Evolutionary conservation across 2,797 vertebrate genomes (phyloP), one percentile per base, ranked within the genome.

Genomic region (Periparus ater): DNA sequence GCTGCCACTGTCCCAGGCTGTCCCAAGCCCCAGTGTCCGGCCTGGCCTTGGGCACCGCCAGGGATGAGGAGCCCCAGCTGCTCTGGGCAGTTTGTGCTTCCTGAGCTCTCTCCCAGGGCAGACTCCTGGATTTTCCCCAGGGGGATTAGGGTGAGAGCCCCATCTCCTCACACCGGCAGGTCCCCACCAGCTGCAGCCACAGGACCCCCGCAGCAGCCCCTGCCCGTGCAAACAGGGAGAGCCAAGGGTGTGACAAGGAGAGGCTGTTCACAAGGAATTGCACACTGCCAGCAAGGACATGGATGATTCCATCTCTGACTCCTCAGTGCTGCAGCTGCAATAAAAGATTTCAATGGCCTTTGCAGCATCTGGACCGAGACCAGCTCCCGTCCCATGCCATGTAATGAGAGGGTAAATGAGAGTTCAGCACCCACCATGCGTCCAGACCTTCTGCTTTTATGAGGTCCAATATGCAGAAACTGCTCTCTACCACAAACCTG

Each of bases 81-180:
- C 3, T 54, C 40, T 67, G 3, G 38, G 25, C 20, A 53, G 0
- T 6, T 2, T 40, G 29, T 34, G 30, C 13, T 30, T 34, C 14
- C 63, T 6, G 15, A 45, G 50, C 40, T 36, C 44, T 10, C 32
- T 25, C 34, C 60, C 2, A 1, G 51, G 26, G 14, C 61, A 42
- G 29, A 55, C 14, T 17, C 11, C 32, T 3, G 7, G 40, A 13
- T 6, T 1, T 23, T 50, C 45, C 13, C 40, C 42, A 17, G 15
- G 25, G 8, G 54, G 12, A 2, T 68, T 40, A 51, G 2, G 3
- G 51, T 38, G 36, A 12, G 13, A 51, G 17, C 32, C 19, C 16
- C 3, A 0, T 17, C 42, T 3, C 1, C 55, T 38, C 48, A 7
- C 8, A 0, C 22, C n/a, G 8, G 1, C 5, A 0, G 18, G 44